phyloP scores from a whole-genome alignment of 1,140 invertebrate genomes.

The Helicoverpa zea region DNA sequence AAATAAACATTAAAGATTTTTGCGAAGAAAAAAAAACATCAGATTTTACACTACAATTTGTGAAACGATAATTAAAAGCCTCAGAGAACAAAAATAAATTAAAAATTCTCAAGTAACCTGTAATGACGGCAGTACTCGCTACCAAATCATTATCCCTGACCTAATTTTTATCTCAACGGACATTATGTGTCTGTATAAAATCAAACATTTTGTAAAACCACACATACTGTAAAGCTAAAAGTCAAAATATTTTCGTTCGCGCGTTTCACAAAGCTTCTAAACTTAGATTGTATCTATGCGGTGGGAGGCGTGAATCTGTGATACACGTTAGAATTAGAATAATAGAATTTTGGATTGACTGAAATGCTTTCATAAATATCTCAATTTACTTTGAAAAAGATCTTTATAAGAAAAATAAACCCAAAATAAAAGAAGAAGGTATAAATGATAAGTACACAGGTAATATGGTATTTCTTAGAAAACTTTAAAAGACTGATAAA shows the following conservation, averaged over 20 bases:
- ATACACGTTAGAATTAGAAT: not conserved
- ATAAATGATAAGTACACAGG: no score
- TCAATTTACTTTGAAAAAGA: no score
- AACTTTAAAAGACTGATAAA: no score
- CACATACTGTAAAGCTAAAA: not conserved
- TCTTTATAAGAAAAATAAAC: not conserved
- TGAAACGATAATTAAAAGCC: constrained; percentile 28
- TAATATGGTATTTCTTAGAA: no score
- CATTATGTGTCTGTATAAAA: constrained; percentile 17
- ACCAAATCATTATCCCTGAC: constrained; percentile 20
- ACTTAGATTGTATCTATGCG: constrained; percentile 8
- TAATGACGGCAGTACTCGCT: not conserved
- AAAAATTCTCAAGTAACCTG: constrained; percentile 20
- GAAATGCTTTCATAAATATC: no score
- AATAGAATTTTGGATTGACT: no score
- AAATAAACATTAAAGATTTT: not conserved
- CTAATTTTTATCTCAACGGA: constrained; percentile 22
- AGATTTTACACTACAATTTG: not conserved
- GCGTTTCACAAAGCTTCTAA: constrained; percentile 12
- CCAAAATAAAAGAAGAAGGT: not conserved
- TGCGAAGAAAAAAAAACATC: not conserved
- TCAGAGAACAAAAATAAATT: constrained; percentile 10
- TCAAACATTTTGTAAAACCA: constrained; percentile 22
- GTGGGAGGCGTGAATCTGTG: not conserved
- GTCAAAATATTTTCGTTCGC: constrained; percentile 19